phyloP scores from a whole-genome alignment of 1,140 invertebrate species.

The Reticulitermes speratus region DNA sequence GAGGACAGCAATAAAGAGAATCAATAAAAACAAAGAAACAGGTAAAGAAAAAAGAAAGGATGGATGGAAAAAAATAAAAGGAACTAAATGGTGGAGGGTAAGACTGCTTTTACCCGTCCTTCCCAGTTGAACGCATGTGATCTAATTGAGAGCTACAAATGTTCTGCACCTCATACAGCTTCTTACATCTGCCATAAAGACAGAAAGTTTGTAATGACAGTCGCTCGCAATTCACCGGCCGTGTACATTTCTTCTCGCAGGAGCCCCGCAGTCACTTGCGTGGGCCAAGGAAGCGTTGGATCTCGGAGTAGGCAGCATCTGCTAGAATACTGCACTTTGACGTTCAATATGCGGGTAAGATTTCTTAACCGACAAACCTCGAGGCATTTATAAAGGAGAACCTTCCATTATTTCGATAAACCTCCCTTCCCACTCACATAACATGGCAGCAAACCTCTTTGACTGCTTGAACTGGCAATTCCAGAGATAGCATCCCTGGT shows the following conservation, averaged over 20 bases:
- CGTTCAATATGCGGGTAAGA: not conserved
- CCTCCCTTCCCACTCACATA: not conserved
- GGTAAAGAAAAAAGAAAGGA: too few species aligned
- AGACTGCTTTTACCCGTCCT: too few species aligned
- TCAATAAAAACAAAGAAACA: too few species aligned
- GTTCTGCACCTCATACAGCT: too few species aligned
- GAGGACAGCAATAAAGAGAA: too few species aligned
- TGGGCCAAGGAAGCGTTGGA: not conserved
- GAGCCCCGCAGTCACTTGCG: not conserved
- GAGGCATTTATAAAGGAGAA: constrained; percentile 3
- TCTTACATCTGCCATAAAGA: too few species aligned
- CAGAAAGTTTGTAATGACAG: too few species aligned
- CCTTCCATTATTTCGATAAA: constrained; percentile 12
- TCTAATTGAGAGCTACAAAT: too few species aligned
- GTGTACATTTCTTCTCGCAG: not conserved
- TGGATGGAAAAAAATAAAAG: too few species aligned
- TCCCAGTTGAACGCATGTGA: too few species aligned
- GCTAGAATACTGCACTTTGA: not conserved
- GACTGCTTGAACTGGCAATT: constrained; percentile 4
- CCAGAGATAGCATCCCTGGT: not conserved
- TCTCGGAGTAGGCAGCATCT: not conserved
- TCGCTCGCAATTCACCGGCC: too few species aligned
- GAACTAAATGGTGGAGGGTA: too few species aligned
- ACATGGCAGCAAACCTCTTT: not conserved
- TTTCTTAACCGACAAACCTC: not conserved